Evolutionary conservation across 1,140 invertebrate genomes (phyloP).

Genomic region (Drosophila virilis): DNA sequence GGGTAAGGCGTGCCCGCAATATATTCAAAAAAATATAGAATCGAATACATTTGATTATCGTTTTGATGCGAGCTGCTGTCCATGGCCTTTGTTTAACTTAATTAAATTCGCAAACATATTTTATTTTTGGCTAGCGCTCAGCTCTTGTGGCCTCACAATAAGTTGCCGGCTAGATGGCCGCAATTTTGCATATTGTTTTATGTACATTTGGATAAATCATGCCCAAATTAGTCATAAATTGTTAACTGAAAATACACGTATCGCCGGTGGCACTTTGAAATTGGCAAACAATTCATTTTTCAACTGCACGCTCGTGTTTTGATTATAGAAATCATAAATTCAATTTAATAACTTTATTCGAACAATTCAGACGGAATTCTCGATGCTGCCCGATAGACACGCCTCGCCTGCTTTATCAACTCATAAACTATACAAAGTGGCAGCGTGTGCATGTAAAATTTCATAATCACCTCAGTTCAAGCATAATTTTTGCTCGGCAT

Average conservation of each 20-base stretch:
- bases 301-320: constrained; percentile 39
- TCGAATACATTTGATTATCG: constrained; percentile 48
- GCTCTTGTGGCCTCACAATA: constrained; percentile 21
- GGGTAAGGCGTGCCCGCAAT: constrained; percentile 26
- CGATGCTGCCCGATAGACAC: background rate
- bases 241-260: constrained; percentile 28
- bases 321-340: constrained; percentile 70
- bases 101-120: constrained; percentile 52
- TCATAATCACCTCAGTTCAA: constrained; percentile 56
- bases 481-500: constrained; percentile 31
- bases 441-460: constrained; percentile 67
- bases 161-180: constrained; percentile 9
- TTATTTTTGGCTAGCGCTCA: constrained; percentile 12
- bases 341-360: constrained; percentile 68
- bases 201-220: constrained; percentile 71
- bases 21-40: constrained; percentile 5
- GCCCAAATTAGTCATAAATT: constrained; percentile 75
- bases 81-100: constrained; percentile 47
- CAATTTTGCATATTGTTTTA: constrained; percentile 62
- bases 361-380: constrained; percentile 41
- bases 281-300: constrained; percentile 71
- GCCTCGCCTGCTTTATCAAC: constrained; percentile 56
- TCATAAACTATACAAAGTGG: constrained; percentile 69
- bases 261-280: constrained; percentile 59
- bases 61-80: constrained; percentile 41